These are phyloP conservation scores for Empidonax alnorum DNA, from an alignment of 2,113 vertebrate genomes.

Conservation along the genomic window DNA sequence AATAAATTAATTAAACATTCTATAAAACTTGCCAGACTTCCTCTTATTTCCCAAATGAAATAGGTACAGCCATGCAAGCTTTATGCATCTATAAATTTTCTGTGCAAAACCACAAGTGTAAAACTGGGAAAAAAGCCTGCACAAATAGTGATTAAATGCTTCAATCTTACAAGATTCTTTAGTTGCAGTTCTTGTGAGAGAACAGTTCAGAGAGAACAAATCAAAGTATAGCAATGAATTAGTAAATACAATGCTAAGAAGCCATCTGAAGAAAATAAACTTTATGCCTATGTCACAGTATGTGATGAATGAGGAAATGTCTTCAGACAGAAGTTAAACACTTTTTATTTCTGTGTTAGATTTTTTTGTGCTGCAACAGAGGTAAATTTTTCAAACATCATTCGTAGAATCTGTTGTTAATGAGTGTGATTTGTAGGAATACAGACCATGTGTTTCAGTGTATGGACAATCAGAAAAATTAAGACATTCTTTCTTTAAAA, in stretches of 20 bases:
- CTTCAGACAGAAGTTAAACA: background rate
- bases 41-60: background rate
- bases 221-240: background rate
- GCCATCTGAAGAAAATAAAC: background rate
- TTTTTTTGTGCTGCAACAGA: background rate
- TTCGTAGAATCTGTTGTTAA: background rate
- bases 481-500: background rate
- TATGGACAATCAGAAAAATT: background rate
- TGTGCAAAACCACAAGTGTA: background rate
- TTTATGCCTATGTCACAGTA: background rate
- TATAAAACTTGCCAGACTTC: background rate
- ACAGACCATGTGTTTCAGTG: background rate
- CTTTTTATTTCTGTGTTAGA: fast-evolving
- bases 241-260: background rate
- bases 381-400: background rate
- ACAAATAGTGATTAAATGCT: background rate
- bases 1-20: background rate
- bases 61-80: background rate
- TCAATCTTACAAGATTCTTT: background rate
- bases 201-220: background rate
- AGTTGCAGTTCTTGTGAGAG: background rate
- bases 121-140: background rate
- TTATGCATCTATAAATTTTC: background rate
- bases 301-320: background rate
- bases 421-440: background rate